Base-by-base conservation (phyloP, 2,797 vertebrate genomes). In the Darevskia mixta region DNA sequence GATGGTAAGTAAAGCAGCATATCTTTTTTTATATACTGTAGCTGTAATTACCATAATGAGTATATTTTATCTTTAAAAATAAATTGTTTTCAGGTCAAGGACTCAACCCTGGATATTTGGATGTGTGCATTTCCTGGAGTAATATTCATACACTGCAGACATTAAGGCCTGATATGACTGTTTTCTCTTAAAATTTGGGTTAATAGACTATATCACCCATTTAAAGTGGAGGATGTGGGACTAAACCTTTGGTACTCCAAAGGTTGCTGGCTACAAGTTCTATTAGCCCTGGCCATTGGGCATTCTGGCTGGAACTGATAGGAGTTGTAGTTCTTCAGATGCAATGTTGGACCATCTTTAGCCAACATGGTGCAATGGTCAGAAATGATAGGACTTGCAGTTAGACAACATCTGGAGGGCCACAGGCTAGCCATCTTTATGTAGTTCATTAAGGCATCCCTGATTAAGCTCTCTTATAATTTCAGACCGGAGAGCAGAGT, bases 1-100 rank as follows among this genome's bases (percentile, higher is more conserved):
- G 98, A 99, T 89, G 98, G 98, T 99, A 83, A 98, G 97, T 95
- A 86, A 89, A 86, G 43, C 55, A 67, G 35, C 83, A 27, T 85
- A 77, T 89, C n/a, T 1, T 81, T 91, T 27, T 13, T 67, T 67
- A 58, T 35, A 35, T 35, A 7, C 0, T 77, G 11, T 87, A 88
- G 4, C 6, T 3, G 1, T 76, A 55, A 15, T 64, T 27, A 43
- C 25, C 32, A 86, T 10, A 18, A 0, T 7, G 0, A 43, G 6
- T 45, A 29, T 75, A 20, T 90, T 82, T 49, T 8, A 83, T 27
- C 35, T 76, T 82, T 81, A 38, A 41, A 15, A 38, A 43, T 32
- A 3, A 3, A 58, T 45, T 18, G 13, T n/a, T 69, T 69, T 8
- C 5, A 67, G 64, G 6, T 45, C n/a, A 73, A 32, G 32, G n/a